These are phyloP conservation scores for Diploptera punctata DNA, from an alignment of 2,888 invertebrate genomes.

Conservation along the genomic window DNA sequence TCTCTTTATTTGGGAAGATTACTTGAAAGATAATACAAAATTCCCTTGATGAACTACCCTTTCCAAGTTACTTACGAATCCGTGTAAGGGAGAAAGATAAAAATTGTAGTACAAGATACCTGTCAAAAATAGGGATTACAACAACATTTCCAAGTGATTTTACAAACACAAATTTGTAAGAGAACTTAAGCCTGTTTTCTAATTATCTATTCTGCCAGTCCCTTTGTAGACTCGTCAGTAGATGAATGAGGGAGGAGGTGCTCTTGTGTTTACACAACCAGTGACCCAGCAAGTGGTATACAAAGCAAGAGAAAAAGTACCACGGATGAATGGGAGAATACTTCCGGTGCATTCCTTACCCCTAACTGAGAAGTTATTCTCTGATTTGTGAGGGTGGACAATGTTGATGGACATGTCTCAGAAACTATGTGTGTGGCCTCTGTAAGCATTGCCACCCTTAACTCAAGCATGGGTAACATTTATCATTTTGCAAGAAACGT, in stretches of 20 bases:
- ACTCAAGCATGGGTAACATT: background rate
- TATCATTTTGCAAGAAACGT: background rate
- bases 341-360: slow-evolving; percentile 5
- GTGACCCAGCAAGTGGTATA: background rate
- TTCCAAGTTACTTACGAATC: too few relatives aligned
- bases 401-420: slow-evolving; percentile 4
- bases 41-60: too few relatives aligned
- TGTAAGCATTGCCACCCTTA: background rate
- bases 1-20: too few relatives aligned
- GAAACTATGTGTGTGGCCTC: background rate
- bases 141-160: too few relatives aligned
- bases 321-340: background rate
- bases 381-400: slow-evolving; percentile 1
- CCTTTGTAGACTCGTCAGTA: background rate
- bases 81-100: too few relatives aligned
- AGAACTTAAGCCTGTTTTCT: background rate
- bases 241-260: background rate
- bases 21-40: too few relatives aligned
- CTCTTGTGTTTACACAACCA: slow-evolving; percentile 1
- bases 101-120: too few relatives aligned
- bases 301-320: background rate
- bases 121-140: too few relatives aligned
- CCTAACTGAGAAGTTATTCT: too few relatives aligned
- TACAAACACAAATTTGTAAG: too few relatives aligned
- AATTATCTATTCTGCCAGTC: background rate